phyloP scores from a whole-genome alignment of 2,888 invertebrate genomes.

The Horisme vitalbata region DNA sequence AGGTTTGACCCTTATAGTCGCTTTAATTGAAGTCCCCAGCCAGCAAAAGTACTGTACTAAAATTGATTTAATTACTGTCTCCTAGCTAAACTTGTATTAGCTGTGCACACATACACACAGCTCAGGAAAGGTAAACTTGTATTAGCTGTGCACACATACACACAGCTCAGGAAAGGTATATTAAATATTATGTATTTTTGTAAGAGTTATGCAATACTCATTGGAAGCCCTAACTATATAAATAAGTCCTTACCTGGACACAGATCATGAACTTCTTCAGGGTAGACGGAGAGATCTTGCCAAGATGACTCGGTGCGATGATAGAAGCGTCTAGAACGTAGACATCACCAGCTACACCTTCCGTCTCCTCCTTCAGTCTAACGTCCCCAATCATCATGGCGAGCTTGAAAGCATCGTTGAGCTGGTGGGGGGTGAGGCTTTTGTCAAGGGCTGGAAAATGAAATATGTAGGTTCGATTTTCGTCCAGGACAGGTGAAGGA shows the following conservation, averaged over 20 bases:
- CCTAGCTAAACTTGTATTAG: too few relatives aligned
- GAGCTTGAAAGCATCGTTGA: constrained; percentile 89
- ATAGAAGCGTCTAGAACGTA: constrained; percentile 90
- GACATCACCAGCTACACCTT: constrained; percentile 92
- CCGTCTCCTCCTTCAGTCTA: constrained; percentile 87
- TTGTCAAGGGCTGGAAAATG: constrained; percentile 69
- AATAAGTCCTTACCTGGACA: constrained; percentile 79
- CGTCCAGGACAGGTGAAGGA: too few relatives aligned
- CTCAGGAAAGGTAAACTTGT: too few relatives aligned
- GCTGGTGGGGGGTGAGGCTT: constrained; percentile 84
- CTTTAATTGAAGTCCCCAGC: too few relatives aligned
- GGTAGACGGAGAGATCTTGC: constrained; percentile 88
- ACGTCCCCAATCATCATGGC: constrained; percentile 93
- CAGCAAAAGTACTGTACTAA: too few relatives aligned
- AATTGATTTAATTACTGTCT: too few relatives aligned
- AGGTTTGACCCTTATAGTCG: too few relatives aligned
- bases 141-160: too few relatives aligned
- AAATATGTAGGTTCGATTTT: not conserved
- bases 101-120: too few relatives aligned
- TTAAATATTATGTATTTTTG: too few relatives aligned
- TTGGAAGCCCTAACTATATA: not conserved
- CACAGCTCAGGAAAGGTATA: too few relatives aligned
- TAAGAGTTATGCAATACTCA: too few relatives aligned
- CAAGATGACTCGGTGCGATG: constrained; percentile 88
- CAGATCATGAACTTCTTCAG: constrained; percentile 92